Percentiles rank a stretch among this genome's conserved stretches.
Conservation (phyloP, 2,113 vertebrate genomes). For the Caloenas nicobarica region DNA sequence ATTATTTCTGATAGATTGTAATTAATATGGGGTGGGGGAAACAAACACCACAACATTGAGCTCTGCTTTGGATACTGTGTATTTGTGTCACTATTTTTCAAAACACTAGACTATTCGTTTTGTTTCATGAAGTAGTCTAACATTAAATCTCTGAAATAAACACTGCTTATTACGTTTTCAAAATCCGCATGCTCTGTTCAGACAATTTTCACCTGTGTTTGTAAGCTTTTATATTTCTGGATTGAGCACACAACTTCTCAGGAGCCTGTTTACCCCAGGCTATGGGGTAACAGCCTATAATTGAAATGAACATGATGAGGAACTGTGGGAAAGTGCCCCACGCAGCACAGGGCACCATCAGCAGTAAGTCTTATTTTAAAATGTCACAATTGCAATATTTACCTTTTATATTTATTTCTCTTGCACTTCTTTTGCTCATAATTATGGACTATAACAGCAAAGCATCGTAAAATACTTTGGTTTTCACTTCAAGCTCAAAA, state of each 20-base stretch:
- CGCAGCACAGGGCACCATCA: not conserved
- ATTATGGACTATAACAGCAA: not conserved
- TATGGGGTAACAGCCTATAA: not conserved
- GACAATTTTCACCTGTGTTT: not conserved
- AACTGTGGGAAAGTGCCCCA: not conserved
- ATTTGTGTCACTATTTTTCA: not conserved
- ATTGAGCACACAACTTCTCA: not conserved
- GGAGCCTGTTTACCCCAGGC: not conserved
- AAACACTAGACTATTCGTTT: not conserved
- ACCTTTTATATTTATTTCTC: not conserved
- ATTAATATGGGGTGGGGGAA: not conserved
- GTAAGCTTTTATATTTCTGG: not conserved
- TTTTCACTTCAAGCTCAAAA: not conserved
- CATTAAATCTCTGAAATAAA: not conserved
- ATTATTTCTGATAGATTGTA: not conserved
- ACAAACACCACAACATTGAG: accelerated
- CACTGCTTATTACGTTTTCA: not conserved
- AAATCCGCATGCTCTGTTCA: not conserved
- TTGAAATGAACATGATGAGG: not conserved
- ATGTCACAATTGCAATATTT: not conserved
- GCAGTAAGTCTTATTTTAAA: not conserved
- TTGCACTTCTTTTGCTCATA: not conserved
- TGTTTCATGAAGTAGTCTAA: not conserved
- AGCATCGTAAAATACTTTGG: not conserved
- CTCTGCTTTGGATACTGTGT: not conserved